Evolutionary conservation across 1,140 invertebrate species (phyloP), one percentile per base, ranked within the genome.

Genomic region (Gerris buenoi): DNA sequence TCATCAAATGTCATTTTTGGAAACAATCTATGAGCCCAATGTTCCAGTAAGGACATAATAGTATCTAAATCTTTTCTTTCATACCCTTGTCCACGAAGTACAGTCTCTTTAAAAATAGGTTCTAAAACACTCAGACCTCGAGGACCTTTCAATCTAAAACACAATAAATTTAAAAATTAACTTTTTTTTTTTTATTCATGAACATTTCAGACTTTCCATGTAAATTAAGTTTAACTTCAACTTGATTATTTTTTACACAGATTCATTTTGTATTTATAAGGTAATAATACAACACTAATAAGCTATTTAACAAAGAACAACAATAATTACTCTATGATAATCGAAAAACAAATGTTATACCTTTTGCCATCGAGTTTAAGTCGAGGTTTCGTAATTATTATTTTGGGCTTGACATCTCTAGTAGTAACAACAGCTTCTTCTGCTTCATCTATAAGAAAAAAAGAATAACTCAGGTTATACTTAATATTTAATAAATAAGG

Each of bases 11-110:
- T 81, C 72, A 88, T 87, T 74, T 88, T 93, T 1, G 93, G 92
- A 80, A 88, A 95, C 61, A 96, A 75, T 66, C 93, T 81, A 74
- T 95, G 92, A 2, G 85, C 86, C 94, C 94, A 97, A 73, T 95
- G 92, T 72, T 96, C 90, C 61, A 95, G 74, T 70, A 84, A 86
- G 59, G 87, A 85, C 79, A 97, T 82, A 0, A 95, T 77, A 61
- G 84, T 76, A 74, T 91, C 82, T 22, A 97, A 79, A 79, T 97
- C 93, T 69, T 86, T 77, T 69, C 84, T 85, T 78, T 95, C 93
- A 76, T 88, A 79, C 1, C 90, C 89, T 80, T 88, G 86, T 61
- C 91, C 93, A 76, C 86, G 83, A 73, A 88, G 90, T 76, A 90
- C 89, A 56, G 93, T 86, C 72, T 88, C 83, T 73, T 88, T 84